phyloP scores from a whole-genome alignment of 2,888 invertebrate species.

The Polyommatus icarus region DNA sequence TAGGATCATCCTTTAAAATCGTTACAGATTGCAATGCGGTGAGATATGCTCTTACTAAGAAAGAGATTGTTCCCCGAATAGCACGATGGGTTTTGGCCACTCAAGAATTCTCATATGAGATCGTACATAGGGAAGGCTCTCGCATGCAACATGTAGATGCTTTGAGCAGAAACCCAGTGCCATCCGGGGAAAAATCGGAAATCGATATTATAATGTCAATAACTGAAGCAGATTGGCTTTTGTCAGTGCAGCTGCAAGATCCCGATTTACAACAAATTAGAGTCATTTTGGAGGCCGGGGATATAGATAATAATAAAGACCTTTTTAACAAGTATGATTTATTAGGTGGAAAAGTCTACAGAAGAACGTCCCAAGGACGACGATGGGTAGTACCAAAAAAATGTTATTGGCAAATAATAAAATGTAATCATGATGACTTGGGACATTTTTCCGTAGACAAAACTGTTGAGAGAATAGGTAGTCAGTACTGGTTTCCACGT shows the following conservation, averaged over 20 bases:
- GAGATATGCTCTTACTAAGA: neutral
- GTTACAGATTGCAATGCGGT: slow-evolving; percentile 41
- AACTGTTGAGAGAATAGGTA: slow-evolving; percentile 19
- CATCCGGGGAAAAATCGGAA: slow-evolving; percentile 33
- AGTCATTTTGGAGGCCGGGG: slow-evolving; percentile 33
- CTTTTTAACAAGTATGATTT: slow-evolving; percentile 20
- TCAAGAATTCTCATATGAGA: neutral
- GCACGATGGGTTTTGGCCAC: neutral
- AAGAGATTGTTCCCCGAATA: slow-evolving; percentile 1
- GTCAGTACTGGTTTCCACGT: neutral
- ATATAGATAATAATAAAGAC: neutral
- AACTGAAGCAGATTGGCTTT: slow-evolving; percentile 41
- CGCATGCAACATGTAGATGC: neutral
- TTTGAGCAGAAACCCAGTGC: neutral
- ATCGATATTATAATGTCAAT: slow-evolving; percentile 34
- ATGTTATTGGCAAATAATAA: slow-evolving; percentile 44
- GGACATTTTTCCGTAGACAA: slow-evolving; percentile 36
- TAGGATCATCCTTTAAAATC: neutral
- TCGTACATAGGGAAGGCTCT: neutral
- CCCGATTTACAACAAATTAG: slow-evolving; percentile 35
- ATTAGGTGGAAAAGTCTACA: slow-evolving; percentile 42
- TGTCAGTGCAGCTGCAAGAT: slow-evolving; percentile 44
- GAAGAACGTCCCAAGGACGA: slow-evolving; percentile 43
- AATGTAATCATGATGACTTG: slow-evolving; percentile 42
- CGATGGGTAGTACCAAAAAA: slow-evolving; percentile 46